Evolutionary conservation across 2,888 invertebrate species (phyloP), one percentile per base, ranked within the genome.

Genomic region (Sphecodes monilicornis): DNA sequence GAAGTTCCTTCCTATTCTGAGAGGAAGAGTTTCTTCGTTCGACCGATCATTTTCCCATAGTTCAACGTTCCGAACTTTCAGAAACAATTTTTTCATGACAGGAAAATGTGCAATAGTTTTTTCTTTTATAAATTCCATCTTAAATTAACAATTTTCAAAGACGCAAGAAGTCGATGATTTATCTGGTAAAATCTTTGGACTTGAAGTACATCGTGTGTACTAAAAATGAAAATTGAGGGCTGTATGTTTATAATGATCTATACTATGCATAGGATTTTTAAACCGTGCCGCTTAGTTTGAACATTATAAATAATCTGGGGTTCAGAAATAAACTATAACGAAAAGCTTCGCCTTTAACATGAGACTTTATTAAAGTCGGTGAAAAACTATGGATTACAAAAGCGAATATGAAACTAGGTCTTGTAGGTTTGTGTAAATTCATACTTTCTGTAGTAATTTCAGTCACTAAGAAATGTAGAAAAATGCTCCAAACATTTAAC

Each of bases 21-120:
- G 57, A 60, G 57, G 57, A 60, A 29, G 29, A 29, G 57, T 60
- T 54, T 54, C 54, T 54, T 54, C 54, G 54, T n/a, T 54, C 54
- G 26, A 60, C 13, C 16, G 57, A 29, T 26, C 16, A 13, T 60
- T 29, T 5, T 29, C 5, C 29, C 54, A n/a, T 54, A 26, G 5
- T 13, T 1, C 26, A 60, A n/a, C 11, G 11, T 11, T 54, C n/a
- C n/a, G 57, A 29, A 26, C 16, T 60, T 60, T 13, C 11, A 11
- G 13, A 5, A 29, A 60, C 5, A 13, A 60, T 60, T 29, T 13
- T 26, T 13, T 1, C 1, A 57, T 1, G 13, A 57, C 26, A 16
- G 29, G 0, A 13, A 57, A 26, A n/a, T 57, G 11, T 57, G 11
- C 0, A 13, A 57, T 22, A 0, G 8, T n/a, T n/a, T n/a, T 54